phyloP scores from a whole-genome alignment of 2,797 vertebrate genomes.

The Sciurus carolinensis region DNA sequence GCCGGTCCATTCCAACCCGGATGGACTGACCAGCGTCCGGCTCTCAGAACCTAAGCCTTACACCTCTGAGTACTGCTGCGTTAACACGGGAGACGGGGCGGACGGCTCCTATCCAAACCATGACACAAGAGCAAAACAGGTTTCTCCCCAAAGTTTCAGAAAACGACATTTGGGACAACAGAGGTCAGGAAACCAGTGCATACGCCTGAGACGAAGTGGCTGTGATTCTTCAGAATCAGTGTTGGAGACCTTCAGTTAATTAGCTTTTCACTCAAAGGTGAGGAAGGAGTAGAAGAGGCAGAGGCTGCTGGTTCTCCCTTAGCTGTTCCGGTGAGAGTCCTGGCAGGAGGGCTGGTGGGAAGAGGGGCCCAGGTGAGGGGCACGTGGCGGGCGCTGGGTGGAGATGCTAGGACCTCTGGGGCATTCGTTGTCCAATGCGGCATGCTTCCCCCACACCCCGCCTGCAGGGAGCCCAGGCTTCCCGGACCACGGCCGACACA shows the following conservation, averaged over 20 bases:
- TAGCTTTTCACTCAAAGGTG: neutral
- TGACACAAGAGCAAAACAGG: neutral
- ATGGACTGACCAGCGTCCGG: too few species aligned
- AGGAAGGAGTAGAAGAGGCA: neutral
- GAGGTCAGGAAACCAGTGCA: neutral
- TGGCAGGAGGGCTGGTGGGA: neutral
- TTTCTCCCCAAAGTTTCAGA: neutral
- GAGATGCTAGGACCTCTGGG: neutral
- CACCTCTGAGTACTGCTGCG: too few species aligned
- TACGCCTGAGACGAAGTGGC: neutral
- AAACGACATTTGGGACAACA: neutral
- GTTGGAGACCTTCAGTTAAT: neutral
- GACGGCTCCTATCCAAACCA: too few species aligned
- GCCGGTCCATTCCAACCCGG: too few species aligned
- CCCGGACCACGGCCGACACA: rapidly evolving
- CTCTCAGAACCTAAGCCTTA: too few species aligned
- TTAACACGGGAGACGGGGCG: too few species aligned
- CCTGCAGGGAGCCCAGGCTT: neutral
- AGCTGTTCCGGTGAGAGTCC: neutral
- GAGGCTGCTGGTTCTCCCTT: rapidly evolving
- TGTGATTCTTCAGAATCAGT: neutral
- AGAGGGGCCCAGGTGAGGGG: neutral
- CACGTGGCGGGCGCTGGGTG: neutral
- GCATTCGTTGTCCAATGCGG: too few species aligned
- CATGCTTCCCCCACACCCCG: neutral